Evolutionary conservation across 2,888 invertebrate genomes (phyloP).

Genomic region (Pristionchus entomophagus): DNA sequence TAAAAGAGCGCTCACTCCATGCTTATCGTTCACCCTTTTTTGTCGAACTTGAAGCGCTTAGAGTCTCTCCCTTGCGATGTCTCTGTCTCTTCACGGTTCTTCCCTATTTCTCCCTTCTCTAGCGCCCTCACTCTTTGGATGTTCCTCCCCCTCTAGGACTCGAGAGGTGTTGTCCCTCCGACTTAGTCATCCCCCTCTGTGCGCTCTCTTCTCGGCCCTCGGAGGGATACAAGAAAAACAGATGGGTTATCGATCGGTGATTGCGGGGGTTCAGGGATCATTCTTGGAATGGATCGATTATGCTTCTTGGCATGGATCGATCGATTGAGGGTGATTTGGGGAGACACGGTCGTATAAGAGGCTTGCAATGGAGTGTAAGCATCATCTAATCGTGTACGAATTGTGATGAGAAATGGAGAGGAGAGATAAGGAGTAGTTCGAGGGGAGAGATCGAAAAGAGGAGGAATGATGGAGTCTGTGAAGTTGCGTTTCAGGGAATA

Average conservation of each 20-base stretch:
- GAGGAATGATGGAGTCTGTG: background rate
- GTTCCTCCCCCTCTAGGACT: background rate
- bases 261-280: background rate
- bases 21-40: slow-evolving; percentile 10
- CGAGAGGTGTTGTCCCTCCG: slow-evolving; percentile 17
- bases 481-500: no score
- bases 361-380: slow-evolving; percentile 7
- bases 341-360: background rate
- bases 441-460: background rate
- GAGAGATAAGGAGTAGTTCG: slow-evolving; percentile 19
- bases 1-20: slow-evolving; percentile 28
- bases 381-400: slow-evolving; percentile 41
- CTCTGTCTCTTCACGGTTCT: slow-evolving; percentile 28
- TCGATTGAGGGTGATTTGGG: background rate
- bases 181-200: slow-evolving; percentile 26
- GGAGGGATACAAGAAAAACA: slow-evolving; percentile 18
- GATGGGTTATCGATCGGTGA: slow-evolving; percentile 17
- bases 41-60: slow-evolving; percentile 19
- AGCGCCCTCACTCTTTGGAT: slow-evolving; percentile 40
- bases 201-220: background rate
- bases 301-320: background rate
- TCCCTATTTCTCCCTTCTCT: background rate
- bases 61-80: background rate
- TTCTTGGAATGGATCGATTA: background rate
- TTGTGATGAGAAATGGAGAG: slow-evolving; percentile 8